Conservation (phyloP, 2,113 vertebrate genomes). For the Abramis brama region DNA sequence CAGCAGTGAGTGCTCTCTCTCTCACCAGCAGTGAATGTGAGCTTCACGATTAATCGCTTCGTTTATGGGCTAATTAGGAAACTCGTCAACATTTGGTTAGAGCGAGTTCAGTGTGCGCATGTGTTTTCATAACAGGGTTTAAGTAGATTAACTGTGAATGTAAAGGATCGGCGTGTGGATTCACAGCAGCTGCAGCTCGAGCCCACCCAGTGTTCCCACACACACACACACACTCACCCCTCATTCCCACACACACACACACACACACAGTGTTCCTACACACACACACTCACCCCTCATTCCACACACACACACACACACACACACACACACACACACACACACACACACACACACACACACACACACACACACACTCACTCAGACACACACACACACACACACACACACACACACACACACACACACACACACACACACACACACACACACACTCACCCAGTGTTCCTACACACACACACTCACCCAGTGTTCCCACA, state of each 20-base stretch:
- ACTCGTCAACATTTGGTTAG: conserved; percentile 36
- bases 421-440: too few relatives aligned
- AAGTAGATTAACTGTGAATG: conserved; percentile 44
- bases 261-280: too few relatives aligned
- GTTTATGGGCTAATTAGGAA: conserved; percentile 24
- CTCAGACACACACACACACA: too few relatives aligned
- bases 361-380: too few relatives aligned
- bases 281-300: too few relatives aligned
- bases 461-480: too few relatives aligned
- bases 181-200: conserved; percentile 41
- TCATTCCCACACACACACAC: conserved; percentile 1
- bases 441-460: too few relatives aligned
- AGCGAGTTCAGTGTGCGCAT: conserved; percentile 2
- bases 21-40: background rate
- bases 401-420: too few relatives aligned
- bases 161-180: conserved; percentile 9
- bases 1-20: background rate
- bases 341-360: conserved; percentile 35
- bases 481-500: too few relatives aligned
- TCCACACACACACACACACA: too few relatives aligned
- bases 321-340: too few relatives aligned
- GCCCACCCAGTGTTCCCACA: conserved; percentile 45
- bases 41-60: conserved; percentile 25
- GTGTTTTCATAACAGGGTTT: conserved; percentile 56
- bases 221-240: background rate